Evolutionary conservation across 2,888 invertebrate species (phyloP), one percentile per base, ranked within the genome.

Genomic region (Saturnia pavonia): DNA sequence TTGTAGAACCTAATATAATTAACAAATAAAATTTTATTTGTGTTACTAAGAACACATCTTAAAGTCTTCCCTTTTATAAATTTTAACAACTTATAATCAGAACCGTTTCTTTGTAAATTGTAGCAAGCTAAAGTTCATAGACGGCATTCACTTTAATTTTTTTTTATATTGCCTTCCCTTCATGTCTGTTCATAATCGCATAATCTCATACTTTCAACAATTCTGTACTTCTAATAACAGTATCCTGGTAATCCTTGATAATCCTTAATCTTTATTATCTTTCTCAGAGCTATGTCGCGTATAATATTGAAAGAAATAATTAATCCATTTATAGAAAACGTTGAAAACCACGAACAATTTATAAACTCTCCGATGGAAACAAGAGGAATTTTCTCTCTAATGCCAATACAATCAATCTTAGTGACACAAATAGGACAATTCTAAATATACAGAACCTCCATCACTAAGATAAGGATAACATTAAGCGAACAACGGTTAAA

Each of bases 361-460:
- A 54, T 54, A 60, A 60, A 27, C n/a, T 65, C 22, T 4, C 40
- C 40, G 40, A 63, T 27, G 27, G 60, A 7, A 63, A 63, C 34
- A 63, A 63, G 14, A 14, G 19, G 63, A 63, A 63, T 65, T 40
- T 34, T 65, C 65, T 51, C 48, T 60, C 40, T 9, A 40, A 19
- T 65, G n/a, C 65, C 65, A 40, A 65, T 69, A 60, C 60, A 60
- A 69, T 60, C 43, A 27, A 60, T 69, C 22, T 25, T 43, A 19
- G 60, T 40, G 65, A 65, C 65, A 65, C 65, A 65, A n/a, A 65
- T 65, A 40, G 22, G 40, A 65, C 65, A 40, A 40, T 19, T 65
- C 40, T 65, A 51, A 65, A 40, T 65, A 65, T 40, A 60, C 27
- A 65, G 40, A 40, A 40, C 40, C 65, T 65, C n/a, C 65, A n/a